Base-by-base conservation (phyloP, 2,888 invertebrate species). In the Labia minor region DNA sequence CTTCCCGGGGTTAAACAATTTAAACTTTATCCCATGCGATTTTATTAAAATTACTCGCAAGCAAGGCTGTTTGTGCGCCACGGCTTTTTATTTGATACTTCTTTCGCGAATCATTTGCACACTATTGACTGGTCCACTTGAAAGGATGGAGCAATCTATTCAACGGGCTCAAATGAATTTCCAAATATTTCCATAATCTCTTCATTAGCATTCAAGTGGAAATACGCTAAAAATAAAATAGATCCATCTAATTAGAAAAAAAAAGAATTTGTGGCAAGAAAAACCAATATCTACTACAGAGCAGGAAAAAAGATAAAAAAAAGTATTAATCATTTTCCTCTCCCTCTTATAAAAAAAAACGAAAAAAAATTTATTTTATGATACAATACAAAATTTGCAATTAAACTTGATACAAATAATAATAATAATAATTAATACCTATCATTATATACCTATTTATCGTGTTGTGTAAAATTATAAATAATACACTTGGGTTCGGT, bases 1-100 rank as follows among this genome's bases (percentile, higher is more conserved):
- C 70, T 68, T 69, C 70, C 70, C 49, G 49, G 49, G 49, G 49
- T 49, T 49, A 49, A 49, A 49, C 49, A 49, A 49, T 49, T 49
- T 49, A 49, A 49, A 49, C 49, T 49, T 49, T 49, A 49, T 49
- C 49, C 49, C 4, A 49, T 49, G 49, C 3, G 49, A 49, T 49
- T 49, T 49, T 49, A 49, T 49, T 49, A 49, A 49, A 49, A 49
- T 49, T 49, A 49, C 49, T 49, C 49, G 16, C 49, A 49, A 49
- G 49, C 49, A 10, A 14, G 4, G n/a, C 14, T 64, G 67, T 70
- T 11, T 14, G 49, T 14, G n/a, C 6, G 8, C 6, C 6, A 14
- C n/a, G 49, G 49, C 14, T 49, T 49, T 49, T 49, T 49, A 11
- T 49, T 49, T 49, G 49, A 49, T 49, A 49, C 49, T 49, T 49